Evolutionary conservation across 2,113 vertebrate species (phyloP).

Genomic region (Pogona vitticeps): DNA sequence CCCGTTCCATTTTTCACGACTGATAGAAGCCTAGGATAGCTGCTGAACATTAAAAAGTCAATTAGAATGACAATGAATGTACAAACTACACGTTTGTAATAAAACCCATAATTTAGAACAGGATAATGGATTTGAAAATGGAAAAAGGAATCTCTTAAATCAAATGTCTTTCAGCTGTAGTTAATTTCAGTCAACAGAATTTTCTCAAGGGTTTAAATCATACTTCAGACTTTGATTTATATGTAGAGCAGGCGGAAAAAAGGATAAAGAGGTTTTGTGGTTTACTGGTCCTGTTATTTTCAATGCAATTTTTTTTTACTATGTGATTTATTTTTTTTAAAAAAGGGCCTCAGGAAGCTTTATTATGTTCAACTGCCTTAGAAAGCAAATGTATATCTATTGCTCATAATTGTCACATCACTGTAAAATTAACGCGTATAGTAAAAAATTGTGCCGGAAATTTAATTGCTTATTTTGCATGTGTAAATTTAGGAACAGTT

Average conservation of each 20-base stretch:
- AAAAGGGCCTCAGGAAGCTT: neutral
- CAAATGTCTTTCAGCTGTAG: constrained; percentile 68
- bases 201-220: constrained; percentile 60
- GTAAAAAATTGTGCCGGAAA: neutral
- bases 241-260: neutral
- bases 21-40: constrained; percentile 58
- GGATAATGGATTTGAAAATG: constrained; percentile 66
- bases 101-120: constrained; percentile 67
- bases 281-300: constrained; percentile 44
- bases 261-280: neutral
- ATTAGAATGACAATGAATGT: constrained; percentile 70
- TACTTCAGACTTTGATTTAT: constrained; percentile 66
- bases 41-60: constrained; percentile 62
- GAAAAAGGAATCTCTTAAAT: constrained; percentile 68
- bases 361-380: neutral
- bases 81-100: constrained; percentile 68
- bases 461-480: neutral
- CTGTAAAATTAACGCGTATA: neutral
- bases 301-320: neutral
- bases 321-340: neutral
- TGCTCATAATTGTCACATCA: neutral
- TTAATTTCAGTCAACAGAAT: constrained; percentile 71
- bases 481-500: fast-evolving
- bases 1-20: constrained; percentile 69
- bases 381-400: neutral